Percentiles rank a stretch among this genome's conserved stretches.
These are phyloP conservation scores for Sminthopsis crassicaudata DNA, from an alignment of 2,113 vertebrate species.

Conservation along the genomic window DNA sequence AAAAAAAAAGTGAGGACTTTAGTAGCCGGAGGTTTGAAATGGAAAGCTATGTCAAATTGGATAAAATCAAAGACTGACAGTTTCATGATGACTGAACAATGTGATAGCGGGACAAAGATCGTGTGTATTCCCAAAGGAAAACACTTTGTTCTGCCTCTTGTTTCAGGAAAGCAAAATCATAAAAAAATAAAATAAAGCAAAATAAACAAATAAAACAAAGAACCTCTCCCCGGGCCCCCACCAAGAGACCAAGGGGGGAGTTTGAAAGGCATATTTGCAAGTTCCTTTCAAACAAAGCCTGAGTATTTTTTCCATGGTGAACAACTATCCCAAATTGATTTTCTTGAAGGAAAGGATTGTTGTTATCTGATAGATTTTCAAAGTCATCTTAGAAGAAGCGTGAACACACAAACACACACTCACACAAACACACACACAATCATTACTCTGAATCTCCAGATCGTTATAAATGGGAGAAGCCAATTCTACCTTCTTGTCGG, in stretches of 20 bases:
- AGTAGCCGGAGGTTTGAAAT: not conserved
- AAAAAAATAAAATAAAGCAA: not conserved
- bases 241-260: not conserved
- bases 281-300: constrained; percentile 42
- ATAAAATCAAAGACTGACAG: constrained; percentile 35
- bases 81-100: constrained; percentile 21
- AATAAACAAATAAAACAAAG: not conserved
- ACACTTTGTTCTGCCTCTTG: not conserved
- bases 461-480: constrained; percentile 52
- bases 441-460: constrained; percentile 69
- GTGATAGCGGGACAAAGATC: not conserved
- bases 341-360: constrained; percentile 39
- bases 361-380: constrained; percentile 40
- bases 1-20: not conserved
- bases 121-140: not conserved
- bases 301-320: constrained; percentile 12
- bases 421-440: constrained; percentile 34
- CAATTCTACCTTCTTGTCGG: constrained; percentile 67
- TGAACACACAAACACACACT: constrained; percentile 14
- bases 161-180: not conserved
- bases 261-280: not conserved
- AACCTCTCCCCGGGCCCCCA: too few relatives aligned
- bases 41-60: not conserved
- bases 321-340: constrained; percentile 18
- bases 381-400: constrained; percentile 35